Percentiles rank a stretch among this genome's conserved stretches.
Conservation (phyloP, 2,113 vertebrate species). For the Rhinogobius similis region DNA sequence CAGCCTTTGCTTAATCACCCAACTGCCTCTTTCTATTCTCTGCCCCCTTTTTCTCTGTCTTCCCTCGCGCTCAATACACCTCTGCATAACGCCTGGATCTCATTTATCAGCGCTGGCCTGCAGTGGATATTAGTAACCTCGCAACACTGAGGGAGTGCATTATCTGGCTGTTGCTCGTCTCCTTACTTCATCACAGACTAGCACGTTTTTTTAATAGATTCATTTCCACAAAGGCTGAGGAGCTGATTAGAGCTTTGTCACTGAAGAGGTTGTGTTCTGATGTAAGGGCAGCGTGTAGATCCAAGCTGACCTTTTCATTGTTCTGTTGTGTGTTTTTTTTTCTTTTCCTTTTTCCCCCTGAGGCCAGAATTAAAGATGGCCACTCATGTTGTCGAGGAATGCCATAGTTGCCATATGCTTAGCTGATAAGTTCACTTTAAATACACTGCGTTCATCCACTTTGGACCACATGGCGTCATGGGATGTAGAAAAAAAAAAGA, state of each 20-base stretch:
- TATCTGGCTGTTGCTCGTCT: conserved; percentile 59
- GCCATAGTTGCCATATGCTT: neutral
- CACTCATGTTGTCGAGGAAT: neutral
- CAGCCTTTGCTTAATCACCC: conserved; percentile 64
- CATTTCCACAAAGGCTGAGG: conserved; percentile 52
- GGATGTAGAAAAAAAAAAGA: too few relatives aligned
- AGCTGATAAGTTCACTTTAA: neutral
- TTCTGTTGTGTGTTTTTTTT: neutral
- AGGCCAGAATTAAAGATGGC: neutral
- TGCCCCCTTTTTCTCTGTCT: conserved; percentile 46
- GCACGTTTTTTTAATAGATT: conserved; percentile 48
- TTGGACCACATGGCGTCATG: neutral
- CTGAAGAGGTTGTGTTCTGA: conserved; percentile 13
- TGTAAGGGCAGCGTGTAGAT: conserved; percentile 39
- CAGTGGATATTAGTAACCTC: conserved; percentile 58
- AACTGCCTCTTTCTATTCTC: conserved; percentile 55
- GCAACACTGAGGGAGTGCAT: conserved; percentile 54
- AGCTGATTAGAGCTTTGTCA: conserved; percentile 49
- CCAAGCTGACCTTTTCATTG: conserved; percentile 41
- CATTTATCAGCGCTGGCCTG: conserved; percentile 70
- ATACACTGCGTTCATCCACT: neutral
- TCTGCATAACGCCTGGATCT: conserved; percentile 55
- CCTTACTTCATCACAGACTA: conserved; percentile 54
- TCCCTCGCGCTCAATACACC: conserved; percentile 62
- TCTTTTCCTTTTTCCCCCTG: too few relatives aligned